phyloP scores from a whole-genome alignment of 2,888 invertebrate species.

The Pammene fasciana region DNA sequence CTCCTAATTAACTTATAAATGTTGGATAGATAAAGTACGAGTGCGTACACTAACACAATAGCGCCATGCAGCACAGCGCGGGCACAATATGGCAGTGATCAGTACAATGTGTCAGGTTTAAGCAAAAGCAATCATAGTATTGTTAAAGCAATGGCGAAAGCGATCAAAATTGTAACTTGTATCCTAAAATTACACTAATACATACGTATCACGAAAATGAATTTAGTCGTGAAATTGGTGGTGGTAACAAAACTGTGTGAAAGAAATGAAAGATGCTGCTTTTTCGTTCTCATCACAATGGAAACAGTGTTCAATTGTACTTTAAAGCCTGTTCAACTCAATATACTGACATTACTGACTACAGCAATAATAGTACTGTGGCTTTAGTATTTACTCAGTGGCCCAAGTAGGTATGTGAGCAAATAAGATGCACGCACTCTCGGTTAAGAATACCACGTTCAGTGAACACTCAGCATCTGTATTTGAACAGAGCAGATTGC shows the following conservation, averaged over 20 bases:
- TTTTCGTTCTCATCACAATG: neutral
- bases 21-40: constrained; percentile 55
- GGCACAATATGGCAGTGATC: neutral
- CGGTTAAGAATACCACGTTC: constrained; percentile 18
- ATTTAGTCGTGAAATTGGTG: no score
- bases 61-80: constrained; percentile 45
- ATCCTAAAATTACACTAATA: no score
- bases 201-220: no score
- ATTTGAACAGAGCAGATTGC: constrained; percentile 30
- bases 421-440: constrained; percentile 31
- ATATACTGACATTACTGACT: constrained; percentile 37
- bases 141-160: neutral
- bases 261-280: neutral
- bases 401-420: constrained; percentile 26
- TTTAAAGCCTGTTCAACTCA: constrained; percentile 18
- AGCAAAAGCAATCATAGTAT: no score
- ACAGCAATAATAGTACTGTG: constrained; percentile 31
- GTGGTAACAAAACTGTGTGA: no score
- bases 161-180: no score
- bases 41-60: constrained; percentile 54
- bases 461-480: constrained; percentile 29
- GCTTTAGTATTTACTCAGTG: constrained; percentile 22
- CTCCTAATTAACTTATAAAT: constrained; percentile 73
- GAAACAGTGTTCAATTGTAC: constrained; percentile 7
- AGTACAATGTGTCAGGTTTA: constrained; percentile 2